Conservation (phyloP, 1,140 invertebrate species). For the Sesamia nonagrioides region DNA sequence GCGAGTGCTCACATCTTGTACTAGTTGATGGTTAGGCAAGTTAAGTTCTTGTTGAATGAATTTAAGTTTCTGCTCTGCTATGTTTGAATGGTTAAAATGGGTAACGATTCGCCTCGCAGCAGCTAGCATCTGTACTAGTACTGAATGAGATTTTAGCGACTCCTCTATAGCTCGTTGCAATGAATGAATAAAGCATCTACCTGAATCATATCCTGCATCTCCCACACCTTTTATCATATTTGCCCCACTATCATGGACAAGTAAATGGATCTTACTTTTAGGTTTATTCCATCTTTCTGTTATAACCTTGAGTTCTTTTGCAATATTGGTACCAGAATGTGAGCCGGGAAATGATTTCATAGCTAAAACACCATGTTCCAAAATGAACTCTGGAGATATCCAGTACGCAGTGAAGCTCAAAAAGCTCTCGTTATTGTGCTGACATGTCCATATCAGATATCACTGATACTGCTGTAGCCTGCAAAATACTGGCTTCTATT, state of each 20-base stretch:
- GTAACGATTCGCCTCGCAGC: conserved; percentile 59
- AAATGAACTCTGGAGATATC: conserved; percentile 60
- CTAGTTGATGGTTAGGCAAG: conserved; percentile 62
- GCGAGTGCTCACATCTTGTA: conserved; percentile 64
- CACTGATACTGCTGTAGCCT: conserved; percentile 58
- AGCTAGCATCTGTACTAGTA: conserved; percentile 56
- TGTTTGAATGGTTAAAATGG: conserved; percentile 62
- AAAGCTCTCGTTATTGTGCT: conserved; percentile 61
- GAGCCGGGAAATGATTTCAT: conserved; percentile 62
- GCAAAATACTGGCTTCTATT: conserved; percentile 59
- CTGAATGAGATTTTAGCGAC: conserved; percentile 58
- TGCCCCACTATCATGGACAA: conserved; percentile 62
- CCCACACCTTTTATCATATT: conserved; percentile 66
- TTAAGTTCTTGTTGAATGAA: conserved; percentile 61
- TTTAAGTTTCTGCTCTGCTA: conserved; percentile 60
- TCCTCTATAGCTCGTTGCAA: conserved; percentile 55
- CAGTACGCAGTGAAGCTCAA: conserved; percentile 69
- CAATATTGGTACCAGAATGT: conserved; percentile 54
- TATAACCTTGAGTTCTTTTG: conserved; percentile 58
- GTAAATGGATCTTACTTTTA: conserved; percentile 58
- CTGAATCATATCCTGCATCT: conserved; percentile 60
- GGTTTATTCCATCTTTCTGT: conserved; percentile 57
- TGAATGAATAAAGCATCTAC: conserved; percentile 64
- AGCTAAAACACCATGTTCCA: conserved; percentile 63
- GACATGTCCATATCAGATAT: conserved; percentile 66